Conservation (phyloP, 2,113 vertebrate genomes). For the Morone saxatilis region DNA sequence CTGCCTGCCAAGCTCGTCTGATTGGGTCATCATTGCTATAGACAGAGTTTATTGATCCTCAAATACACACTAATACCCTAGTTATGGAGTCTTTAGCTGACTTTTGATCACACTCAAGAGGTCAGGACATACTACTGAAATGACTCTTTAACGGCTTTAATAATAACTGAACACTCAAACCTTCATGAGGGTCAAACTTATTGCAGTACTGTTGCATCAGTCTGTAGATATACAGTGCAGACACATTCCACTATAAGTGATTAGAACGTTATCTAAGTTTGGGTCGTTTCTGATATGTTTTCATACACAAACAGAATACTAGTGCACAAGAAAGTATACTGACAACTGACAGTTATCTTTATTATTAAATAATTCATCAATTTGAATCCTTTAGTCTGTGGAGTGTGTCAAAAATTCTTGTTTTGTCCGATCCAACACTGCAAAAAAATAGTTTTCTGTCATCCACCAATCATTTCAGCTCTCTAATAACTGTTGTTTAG, state of each 20-base stretch:
- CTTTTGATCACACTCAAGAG: background rate
- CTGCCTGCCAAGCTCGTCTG: slow-evolving; percentile 23
- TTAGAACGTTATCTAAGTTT: background rate
- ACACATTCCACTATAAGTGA: background rate
- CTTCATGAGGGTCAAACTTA: background rate
- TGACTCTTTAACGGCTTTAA: background rate
- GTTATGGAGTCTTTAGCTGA: background rate
- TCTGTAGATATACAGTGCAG: background rate
- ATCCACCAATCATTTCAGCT: background rate
- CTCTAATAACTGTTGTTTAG: too few species aligned
- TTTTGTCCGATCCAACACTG: too few species aligned
- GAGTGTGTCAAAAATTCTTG: background rate
- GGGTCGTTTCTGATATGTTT: background rate
- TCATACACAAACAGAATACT: background rate
- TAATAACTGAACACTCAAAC: background rate
- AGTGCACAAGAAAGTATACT: background rate
- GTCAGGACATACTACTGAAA: background rate
- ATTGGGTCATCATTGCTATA: slow-evolving; percentile 37
- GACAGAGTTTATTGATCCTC: slow-evolving; percentile 40
- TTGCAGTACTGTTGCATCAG: background rate
- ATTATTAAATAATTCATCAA: background rate
- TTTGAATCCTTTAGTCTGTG: background rate
- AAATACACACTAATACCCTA: background rate
- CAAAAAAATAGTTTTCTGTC: background rate
- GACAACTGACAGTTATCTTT: background rate